A percentile compares a stretch with the other conserved stretches of the same genome.
phyloP scores from a whole-genome alignment of 2,797 vertebrate species.

The Pseudochaenichthys georgianus region DNA sequence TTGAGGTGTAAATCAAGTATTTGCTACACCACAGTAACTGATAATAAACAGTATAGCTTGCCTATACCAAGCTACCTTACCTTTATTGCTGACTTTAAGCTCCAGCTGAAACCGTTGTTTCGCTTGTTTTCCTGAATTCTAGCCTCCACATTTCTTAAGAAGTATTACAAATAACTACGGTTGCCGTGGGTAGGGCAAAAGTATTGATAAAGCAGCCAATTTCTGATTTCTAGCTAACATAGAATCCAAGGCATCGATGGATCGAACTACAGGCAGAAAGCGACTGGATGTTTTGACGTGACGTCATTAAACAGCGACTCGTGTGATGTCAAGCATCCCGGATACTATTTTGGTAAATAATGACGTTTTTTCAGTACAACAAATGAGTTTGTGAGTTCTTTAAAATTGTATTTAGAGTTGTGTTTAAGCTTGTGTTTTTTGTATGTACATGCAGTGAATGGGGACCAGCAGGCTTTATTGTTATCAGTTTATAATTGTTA shows the following conservation, averaged over 20 bases:
- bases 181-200: not conserved
- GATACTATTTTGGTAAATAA: not conserved
- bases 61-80: not conserved
- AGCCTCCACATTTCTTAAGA: slow-evolving; percentile 22
- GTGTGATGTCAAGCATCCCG: fast-evolving
- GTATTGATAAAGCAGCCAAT: not conserved
- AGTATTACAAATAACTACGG: fast-evolving
- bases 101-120: not conserved
- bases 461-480: fast-evolving
- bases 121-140: not conserved
- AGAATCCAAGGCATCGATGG: not conserved
- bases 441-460: fast-evolving
- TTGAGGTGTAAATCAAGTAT: not conserved
- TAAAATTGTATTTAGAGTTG: fast-evolving
- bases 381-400: fast-evolving
- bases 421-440: not conserved
- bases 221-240: not conserved
- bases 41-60: not conserved
- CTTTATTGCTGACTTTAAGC: not conserved
- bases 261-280: too few relatives aligned
- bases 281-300: slow-evolving; percentile 26
- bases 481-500: too few relatives aligned
- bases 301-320: slow-evolving; percentile 52
- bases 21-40: not conserved
- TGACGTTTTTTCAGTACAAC: fast-evolving